These are phyloP conservation scores for Galerucella nymphaeae DNA, from an alignment of 2,888 invertebrate genomes.

Conservation along the genomic window DNA sequence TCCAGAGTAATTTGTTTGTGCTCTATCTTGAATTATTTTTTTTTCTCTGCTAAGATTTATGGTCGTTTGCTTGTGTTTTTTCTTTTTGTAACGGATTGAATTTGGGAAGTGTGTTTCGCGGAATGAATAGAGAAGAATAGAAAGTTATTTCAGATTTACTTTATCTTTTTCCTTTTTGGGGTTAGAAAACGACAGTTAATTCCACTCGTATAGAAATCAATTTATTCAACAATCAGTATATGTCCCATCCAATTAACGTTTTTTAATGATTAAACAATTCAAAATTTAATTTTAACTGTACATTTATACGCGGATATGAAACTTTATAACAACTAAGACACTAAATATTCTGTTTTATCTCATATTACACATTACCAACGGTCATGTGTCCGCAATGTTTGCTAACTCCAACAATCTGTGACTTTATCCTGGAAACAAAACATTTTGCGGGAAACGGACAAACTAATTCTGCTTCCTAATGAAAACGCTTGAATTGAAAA, in stretches of 20 bases:
- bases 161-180: not conserved
- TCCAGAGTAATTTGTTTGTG: constrained; percentile 31
- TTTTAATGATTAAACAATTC: no score
- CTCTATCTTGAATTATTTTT: constrained; percentile 28
- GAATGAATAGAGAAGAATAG: constrained; percentile 27
- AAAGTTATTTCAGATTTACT: constrained; percentile 11
- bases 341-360: constrained; percentile 28
- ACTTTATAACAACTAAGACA: constrained; percentile 19
- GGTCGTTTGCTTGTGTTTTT: constrained; percentile 31
- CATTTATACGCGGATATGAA: not conserved
- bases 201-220: not conserved
- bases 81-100: constrained; percentile 22
- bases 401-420: constrained; percentile 39
- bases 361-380: constrained; percentile 32
- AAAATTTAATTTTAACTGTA: not conserved
- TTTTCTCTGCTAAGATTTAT: constrained; percentile 28
- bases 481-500: constrained; percentile 33
- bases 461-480: constrained; percentile 38
- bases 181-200: not conserved
- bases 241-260: not conserved
- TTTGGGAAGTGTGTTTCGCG: constrained; percentile 18
- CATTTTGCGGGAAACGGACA: constrained; percentile 31
- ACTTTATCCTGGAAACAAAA: constrained; percentile 27
- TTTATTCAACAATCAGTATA: not conserved
- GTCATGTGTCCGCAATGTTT: constrained; percentile 36